These are phyloP conservation scores for Salvator merianae DNA, from an alignment of 2,113 vertebrate genomes.

Conservation along the genomic window DNA sequence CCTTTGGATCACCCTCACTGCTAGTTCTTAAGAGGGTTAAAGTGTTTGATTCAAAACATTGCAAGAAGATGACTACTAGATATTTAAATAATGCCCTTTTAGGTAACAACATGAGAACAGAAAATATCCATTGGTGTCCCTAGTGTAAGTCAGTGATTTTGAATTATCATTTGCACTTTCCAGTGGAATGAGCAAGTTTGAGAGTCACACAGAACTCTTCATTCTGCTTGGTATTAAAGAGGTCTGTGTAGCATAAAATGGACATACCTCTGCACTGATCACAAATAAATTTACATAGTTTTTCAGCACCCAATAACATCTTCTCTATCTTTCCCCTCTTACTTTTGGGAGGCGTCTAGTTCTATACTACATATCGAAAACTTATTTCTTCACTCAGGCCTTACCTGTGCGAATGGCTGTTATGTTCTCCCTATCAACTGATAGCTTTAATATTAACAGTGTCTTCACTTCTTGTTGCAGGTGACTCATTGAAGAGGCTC, in stretches of 20 bases:
- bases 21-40: slow-evolving; percentile 17
- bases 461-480: too few species aligned
- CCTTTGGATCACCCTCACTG: neutral
- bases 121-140: neutral
- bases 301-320: too few species aligned
- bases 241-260: neutral
- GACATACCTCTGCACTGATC: neutral
- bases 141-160: neutral
- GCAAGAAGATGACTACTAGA: slow-evolving; percentile 26
- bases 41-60: neutral
- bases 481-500: too few species aligned
- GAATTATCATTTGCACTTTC: neutral
- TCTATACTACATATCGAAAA: too few species aligned
- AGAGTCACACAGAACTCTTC: neutral
- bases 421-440: too few species aligned
- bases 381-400: too few species aligned
- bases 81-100: neutral
- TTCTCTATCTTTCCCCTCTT: too few species aligned
- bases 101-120: neutral
- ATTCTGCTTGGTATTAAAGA: neutral
- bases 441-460: too few species aligned
- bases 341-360: too few species aligned
- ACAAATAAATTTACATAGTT: too few species aligned
- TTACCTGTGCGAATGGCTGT: too few species aligned
- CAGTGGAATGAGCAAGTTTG: neutral